These are phyloP conservation scores for Sinocyclocheilus rhinocerous DNA, from an alignment of 2,113 vertebrate genomes.

Conservation along the genomic window DNA sequence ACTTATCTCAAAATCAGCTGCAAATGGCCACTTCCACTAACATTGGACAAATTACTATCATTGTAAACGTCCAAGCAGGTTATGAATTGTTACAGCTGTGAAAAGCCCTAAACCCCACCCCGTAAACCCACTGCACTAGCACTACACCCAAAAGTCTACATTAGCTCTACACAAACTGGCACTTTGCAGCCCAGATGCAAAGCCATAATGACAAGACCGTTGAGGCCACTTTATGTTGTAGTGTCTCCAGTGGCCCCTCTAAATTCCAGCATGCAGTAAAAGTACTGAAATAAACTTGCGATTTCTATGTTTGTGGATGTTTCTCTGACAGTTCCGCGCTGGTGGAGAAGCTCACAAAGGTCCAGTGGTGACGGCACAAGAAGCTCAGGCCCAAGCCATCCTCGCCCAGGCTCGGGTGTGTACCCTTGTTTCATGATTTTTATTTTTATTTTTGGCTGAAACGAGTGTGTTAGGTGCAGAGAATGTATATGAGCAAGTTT, in stretches of 20 bases:
- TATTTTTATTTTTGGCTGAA: neutral
- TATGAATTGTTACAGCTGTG: conserved; percentile 28
- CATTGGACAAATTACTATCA: neutral
- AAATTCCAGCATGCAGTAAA: conserved; percentile 27
- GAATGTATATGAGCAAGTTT: neutral
- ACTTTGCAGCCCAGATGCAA: conserved; percentile 23
- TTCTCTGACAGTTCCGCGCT: conserved; percentile 86
- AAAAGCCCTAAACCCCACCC: conserved; percentile 13
- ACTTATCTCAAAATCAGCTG: neutral
- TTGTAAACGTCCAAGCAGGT: conserved; percentile 2
- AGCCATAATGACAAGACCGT: conserved; percentile 28
- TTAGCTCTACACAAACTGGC: conserved; percentile 13
- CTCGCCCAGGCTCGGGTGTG: conserved; percentile 94
- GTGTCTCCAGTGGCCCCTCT: neutral
- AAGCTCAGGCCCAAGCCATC: conserved; percentile 97
- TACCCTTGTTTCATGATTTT: neutral
- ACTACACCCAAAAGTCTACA: neutral
- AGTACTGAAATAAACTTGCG: conserved; percentile 28
- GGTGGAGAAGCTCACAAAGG: conserved; percentile 92
- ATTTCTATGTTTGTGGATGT: conserved; percentile 34
- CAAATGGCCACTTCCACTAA: neutral
- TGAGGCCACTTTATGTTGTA: neutral
- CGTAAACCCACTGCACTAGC: neutral
- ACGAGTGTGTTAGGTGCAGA: neutral
- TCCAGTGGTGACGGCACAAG: conserved; percentile 89